Evolutionary conservation across 2,113 vertebrate genomes (phyloP), one percentile per base, ranked within the genome.

Genomic region (Pao palembangensis): DNA sequence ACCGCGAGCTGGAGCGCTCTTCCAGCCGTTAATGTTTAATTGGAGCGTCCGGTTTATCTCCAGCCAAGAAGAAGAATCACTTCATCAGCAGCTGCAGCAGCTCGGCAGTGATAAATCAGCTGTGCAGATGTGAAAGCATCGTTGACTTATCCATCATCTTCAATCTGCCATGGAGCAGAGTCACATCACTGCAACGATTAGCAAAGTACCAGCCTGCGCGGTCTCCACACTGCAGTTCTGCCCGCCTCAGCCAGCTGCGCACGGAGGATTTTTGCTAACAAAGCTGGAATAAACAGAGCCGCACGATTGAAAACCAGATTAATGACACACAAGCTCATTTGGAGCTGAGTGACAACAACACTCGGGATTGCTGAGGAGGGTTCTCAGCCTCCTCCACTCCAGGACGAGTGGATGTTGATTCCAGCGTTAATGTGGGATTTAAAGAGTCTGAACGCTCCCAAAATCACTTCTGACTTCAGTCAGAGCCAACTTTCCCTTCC

Each of bases 321-420:
- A 70, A 73, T 60, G 68, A 57, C 44, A 55, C 21, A 41, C 10
- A 31, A 51, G 55, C 56, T 73, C 51, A 65, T 62, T 81, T 20
- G 64, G 57, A 58, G 64, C 46, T 48, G 54, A 56, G 55, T 65
- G 69, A 55, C 51, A 64, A 55, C 58, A 70, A 41, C 59, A 63
- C 61, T 38, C 34, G 11, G 34, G 34, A 38, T 38, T 38, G 34
- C 34, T 38, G 34, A 38, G 34, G 34, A 38, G 34, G 34, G 34
- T 12, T 12, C 34, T 38, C 34, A 11, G 34, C 34, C 48, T 1
- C 38, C 61, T 25, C 20, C 41, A 18, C 18, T 21, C 17, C n/a
- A 61, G 17, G 17, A 54, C 13, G 51, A 42, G 20, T 41, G 31
- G 14, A 18, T 48, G 19, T 19, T 17, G 14, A 15, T n/a, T 44